Evolutionary conservation across 1,140 invertebrate genomes (phyloP).

Genomic region (Oryzaephilus surinamensis): DNA sequence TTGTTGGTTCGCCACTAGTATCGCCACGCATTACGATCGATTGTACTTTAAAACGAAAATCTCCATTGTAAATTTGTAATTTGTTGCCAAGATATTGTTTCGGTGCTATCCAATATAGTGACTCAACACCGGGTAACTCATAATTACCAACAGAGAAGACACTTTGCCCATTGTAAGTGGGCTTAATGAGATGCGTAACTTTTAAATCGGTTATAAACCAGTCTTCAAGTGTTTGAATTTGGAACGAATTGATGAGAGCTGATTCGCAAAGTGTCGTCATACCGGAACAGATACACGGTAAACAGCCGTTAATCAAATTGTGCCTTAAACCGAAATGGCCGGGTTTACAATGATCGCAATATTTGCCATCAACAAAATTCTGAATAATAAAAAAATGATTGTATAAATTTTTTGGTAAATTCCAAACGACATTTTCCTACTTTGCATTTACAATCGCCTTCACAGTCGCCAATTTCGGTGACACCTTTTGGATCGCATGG

Average conservation of each 20-base stretch:
- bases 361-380: conserved; percentile 55
- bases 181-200: conserved; percentile 38
- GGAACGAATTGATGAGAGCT: conserved; percentile 28
- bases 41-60: conserved; percentile 61
- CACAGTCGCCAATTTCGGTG: conserved; percentile 56
- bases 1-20: conserved; percentile 74
- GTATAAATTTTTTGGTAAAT: too few species aligned
- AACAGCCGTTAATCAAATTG: conserved; percentile 72
- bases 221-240: conserved; percentile 48
- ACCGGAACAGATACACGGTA: conserved; percentile 86
- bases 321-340: conserved; percentile 74
- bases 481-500: conserved; percentile 70
- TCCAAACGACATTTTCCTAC: too few species aligned
- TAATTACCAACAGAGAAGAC: conserved; percentile 49
- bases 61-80: conserved; percentile 74
- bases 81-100: conserved; percentile 61
- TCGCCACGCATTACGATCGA: conserved; percentile 84
- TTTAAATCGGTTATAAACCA: conserved; percentile 56
- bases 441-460: conserved; percentile 77
- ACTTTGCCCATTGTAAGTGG: conserved; percentile 42
- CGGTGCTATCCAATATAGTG: conserved; percentile 85
- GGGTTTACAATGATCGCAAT: conserved; percentile 70
- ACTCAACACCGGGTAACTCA: conserved; percentile 57
- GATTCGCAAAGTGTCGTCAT: conserved; percentile 60
- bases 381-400: background rate